phyloP scores from a whole-genome alignment of 2,797 vertebrate genomes.

The Alectoris magna region DNA sequence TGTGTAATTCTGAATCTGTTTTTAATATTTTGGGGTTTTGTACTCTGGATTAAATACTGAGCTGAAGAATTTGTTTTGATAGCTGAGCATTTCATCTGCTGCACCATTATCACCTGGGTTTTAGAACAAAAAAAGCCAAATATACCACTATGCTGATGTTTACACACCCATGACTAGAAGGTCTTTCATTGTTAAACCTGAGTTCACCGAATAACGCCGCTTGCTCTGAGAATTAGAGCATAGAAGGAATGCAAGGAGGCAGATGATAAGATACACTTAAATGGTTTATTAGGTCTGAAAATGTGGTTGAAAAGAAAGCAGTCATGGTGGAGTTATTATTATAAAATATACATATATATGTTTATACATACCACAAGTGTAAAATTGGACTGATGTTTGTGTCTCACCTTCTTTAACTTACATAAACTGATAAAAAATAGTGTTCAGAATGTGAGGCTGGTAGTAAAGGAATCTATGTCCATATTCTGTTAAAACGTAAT shows the following conservation, averaged over 20 bases:
- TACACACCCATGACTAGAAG: neutral
- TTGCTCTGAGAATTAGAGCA: neutral
- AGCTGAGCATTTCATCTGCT: neutral
- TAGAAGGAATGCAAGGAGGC: neutral
- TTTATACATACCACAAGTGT: neutral
- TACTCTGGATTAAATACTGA: neutral
- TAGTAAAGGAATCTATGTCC: neutral
- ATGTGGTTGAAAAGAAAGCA: neutral
- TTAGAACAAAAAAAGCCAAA: neutral
- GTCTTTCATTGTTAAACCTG: neutral
- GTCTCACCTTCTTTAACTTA: neutral
- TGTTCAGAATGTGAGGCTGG: neutral
- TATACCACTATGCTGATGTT: neutral
- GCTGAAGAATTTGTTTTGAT: neutral
- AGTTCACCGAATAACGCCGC: neutral
- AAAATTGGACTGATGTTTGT: neutral
- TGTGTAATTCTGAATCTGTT: conserved; percentile 17
- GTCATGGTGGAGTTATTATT: neutral
- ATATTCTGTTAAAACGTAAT: neutral
- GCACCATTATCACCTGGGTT: neutral
- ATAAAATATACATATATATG: neutral
- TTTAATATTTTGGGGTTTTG: neutral
- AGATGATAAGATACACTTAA: neutral
- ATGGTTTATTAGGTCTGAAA: neutral
- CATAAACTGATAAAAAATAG: neutral